Conservation (phyloP, 2,888 invertebrate genomes). For the Reticulitermes lucifugus region DNA sequence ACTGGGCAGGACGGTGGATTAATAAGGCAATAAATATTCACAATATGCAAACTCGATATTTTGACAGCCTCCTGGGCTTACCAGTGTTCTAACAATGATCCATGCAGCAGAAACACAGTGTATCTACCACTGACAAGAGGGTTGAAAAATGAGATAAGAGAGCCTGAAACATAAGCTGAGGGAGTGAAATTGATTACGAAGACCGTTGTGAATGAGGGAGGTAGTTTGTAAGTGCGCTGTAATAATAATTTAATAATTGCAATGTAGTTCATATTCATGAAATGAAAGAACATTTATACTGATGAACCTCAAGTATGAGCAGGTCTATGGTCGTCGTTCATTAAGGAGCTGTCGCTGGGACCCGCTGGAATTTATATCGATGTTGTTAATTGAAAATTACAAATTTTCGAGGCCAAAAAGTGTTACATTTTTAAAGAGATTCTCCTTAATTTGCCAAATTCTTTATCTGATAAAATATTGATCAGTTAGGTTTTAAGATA, state of each 20-base stretch:
- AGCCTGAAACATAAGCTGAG: background rate
- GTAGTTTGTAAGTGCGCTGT: too few relatives aligned
- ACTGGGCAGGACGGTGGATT: background rate
- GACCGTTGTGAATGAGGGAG: too few relatives aligned
- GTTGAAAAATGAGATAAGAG: constrained; percentile 28
- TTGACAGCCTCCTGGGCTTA: constrained; percentile 23
- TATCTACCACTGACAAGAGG: background rate
- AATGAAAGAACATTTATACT: background rate
- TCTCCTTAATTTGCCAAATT: too few relatives aligned
- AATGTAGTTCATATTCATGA: background rate
- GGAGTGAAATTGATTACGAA: background rate
- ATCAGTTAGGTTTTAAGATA: background rate
- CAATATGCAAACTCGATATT: constrained; percentile 22
- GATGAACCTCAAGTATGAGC: background rate
- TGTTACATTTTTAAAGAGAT: too few relatives aligned
- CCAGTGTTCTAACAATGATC: background rate
- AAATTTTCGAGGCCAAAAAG: background rate
- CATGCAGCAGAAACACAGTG: too few relatives aligned
- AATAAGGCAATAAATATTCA: constrained; percentile 30
- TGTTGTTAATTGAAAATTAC: background rate
- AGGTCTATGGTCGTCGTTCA: background rate
- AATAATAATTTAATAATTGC: constrained; percentile 19
- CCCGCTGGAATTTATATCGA: background rate
- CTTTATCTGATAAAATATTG: background rate
- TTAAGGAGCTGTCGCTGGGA: background rate